These are phyloP conservation scores for Capromys pilorides DNA, from an alignment of 2,797 vertebrate species.

Conservation along the genomic window DNA sequence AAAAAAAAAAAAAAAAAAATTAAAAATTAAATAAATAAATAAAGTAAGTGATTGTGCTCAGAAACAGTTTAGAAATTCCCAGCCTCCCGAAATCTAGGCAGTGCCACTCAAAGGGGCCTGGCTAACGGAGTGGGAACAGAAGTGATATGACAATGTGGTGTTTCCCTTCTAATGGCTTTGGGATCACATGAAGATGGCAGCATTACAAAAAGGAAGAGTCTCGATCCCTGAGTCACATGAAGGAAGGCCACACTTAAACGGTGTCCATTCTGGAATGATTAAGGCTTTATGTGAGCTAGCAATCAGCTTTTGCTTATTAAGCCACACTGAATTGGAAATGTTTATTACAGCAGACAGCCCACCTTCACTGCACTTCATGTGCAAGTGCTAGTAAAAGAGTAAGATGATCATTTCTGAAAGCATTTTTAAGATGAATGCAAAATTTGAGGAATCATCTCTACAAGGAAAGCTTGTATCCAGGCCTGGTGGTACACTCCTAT, in stretches of 20 bases:
- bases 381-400: not conserved
- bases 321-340: not conserved
- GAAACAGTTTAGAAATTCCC: not conserved
- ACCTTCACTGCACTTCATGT: not conserved
- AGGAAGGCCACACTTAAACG: not conserved
- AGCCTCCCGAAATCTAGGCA: not conserved
- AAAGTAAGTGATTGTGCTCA: not conserved
- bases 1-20: too few relatives aligned
- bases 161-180: not conserved
- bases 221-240: not conserved
- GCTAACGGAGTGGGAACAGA: not conserved
- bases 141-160: not conserved
- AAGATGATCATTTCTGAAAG: constrained; percentile 22
- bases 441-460: not conserved
- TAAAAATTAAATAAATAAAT: too few relatives aligned
- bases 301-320: not conserved
- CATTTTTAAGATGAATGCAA: constrained; percentile 45
- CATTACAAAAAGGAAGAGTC: not conserved
- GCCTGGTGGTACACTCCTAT: not conserved
- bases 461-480: not conserved
- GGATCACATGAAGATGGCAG: not conserved
- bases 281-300: not conserved
- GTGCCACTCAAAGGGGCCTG: not conserved
- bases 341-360: not conserved
- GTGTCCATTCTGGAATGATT: not conserved